Base-by-base conservation (phyloP, 2,113 vertebrate species). In the Pygoscelis adeliae region DNA sequence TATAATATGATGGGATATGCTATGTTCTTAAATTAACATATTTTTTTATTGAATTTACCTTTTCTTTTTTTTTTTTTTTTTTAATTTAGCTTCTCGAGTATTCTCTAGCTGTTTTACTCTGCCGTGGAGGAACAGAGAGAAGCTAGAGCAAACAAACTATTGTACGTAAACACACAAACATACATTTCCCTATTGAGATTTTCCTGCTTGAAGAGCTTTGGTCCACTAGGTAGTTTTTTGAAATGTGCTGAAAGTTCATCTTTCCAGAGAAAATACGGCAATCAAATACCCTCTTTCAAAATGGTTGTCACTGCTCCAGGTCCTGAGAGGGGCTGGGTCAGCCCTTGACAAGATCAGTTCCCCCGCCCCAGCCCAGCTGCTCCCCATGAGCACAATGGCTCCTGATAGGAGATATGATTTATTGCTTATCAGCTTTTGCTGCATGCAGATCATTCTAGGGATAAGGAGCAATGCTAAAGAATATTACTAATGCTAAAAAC, bases 391-490 rank as follows among this genome's bases (percentile, higher is more conserved):
- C 8, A 7, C 0, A 0, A 40, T 2, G 13, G n/a, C 4, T 87
- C 26, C 63, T 61, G 34, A 2, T 1, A 59, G 12, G 10, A 59
- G 20, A 5, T 4, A 6, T 1, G 4, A 20, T 13, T 80, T 21
- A 20, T 32, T 29, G 10, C 13, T 65, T 15, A 29, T 1, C 55
- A n/a, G 40, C 20, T 73, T 38, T 47, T 69, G 32, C 81, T 9
- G 4, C 9, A 27, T 16, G 62, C 4, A n/a, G 36, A 15, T 65
- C 5, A 7, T 38, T 59, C 49, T 18, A 25, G 22, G 56, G 17
- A 21, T 63, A 36, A 70, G 20, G 47, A 34, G 1, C 5, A 27
- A 59, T 14, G 20, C 25, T 36, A 21, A 49, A 30, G 42, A 49
- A 16, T 18, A 5, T 20, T 20, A 15, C 1, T 49, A 22, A 56